Evolutionary conservation across 2,797 vertebrate species (phyloP).

Genomic region (Naso thynnoides): DNA sequence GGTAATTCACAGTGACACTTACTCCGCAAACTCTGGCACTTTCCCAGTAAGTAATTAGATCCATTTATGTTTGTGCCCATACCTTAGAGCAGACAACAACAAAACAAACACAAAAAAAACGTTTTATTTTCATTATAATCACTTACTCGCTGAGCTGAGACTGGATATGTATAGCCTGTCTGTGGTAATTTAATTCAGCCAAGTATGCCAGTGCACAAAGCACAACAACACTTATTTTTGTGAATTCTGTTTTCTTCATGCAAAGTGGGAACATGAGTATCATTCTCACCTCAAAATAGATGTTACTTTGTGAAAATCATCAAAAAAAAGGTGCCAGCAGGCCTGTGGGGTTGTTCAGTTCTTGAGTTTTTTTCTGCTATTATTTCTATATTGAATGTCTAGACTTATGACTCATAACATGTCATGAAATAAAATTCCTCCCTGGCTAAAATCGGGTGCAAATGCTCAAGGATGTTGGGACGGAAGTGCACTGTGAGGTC

Average conservation of each 20-base stretch:
- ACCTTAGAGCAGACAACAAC: slow-evolving; percentile 34
- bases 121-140: slow-evolving; percentile 38
- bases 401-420: slow-evolving; percentile 42
- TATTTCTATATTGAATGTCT: slow-evolving; percentile 48
- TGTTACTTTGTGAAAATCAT: slow-evolving; percentile 60
- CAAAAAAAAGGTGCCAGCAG: slow-evolving; percentile 45
- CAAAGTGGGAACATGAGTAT: slow-evolving; percentile 59
- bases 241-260: slow-evolving; percentile 52
- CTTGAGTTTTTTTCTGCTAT: slow-evolving; percentile 45
- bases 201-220: slow-evolving; percentile 42
- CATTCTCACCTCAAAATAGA: slow-evolving; percentile 70
- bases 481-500: slow-evolving; percentile 19
- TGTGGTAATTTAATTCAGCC: slow-evolving; percentile 50
- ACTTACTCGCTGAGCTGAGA: slow-evolving; percentile 11
- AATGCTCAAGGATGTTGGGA: slow-evolving; percentile 60
- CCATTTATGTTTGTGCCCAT: slow-evolving; percentile 27
- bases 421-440: slow-evolving; percentile 37
- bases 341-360: slow-evolving; percentile 35
- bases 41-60: slow-evolving; percentile 18
- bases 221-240: slow-evolving; percentile 52
- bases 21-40: slow-evolving; percentile 30
- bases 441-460: slow-evolving; percentile 40
- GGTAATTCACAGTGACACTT: slow-evolving; percentile 28
- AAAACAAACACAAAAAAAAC: slow-evolving; percentile 1
- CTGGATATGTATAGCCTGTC: slow-evolving; percentile 54